Evolutionary conservation across 2,888 invertebrate species (phyloP), one percentile per base, ranked within the genome.

Genomic region (Lochmaea capreae): DNA sequence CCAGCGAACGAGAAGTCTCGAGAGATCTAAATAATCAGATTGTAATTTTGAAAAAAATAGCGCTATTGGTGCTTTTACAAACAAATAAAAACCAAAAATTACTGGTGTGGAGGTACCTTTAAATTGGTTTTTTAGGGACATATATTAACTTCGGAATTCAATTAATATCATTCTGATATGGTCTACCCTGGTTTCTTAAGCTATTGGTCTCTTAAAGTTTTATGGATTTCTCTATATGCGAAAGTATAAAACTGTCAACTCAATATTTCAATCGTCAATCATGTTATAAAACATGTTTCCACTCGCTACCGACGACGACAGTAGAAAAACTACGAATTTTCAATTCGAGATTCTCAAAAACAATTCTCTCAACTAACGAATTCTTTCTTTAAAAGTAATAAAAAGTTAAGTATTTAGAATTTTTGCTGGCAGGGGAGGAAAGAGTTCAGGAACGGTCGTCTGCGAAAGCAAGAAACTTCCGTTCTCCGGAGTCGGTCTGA

Each of bases 381-480:
- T 54, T 65, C 70, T 61, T 70, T 70, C 63, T 63, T 70, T 57
- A 18, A 16, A 43, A 22, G 63, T 49, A 70, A 70, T 70, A 70
- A 70, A 70, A 70, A 70, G 54, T 70, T 70, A 65, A 69, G 69
- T 69, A 73, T 69, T 69, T 61, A 22, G 42, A 73, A 59, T 73
- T 67, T 73, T 73, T 42, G 33, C 61, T n/a, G 59, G 18, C 49
- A 65, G 18, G 16, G 58, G 67, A 57, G 72, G 16, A 46, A 67
- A 54, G 18, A 54, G 16, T 46, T 59, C 59, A 42, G 67, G 26
- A 46, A 67, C 33, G 43, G 39, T 59, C 67, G 46, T 57, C 33
- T 70, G 52, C 61, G 33, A 63, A 62, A 58, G 46, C 57, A 69
- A 69, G 59, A 68, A 65, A 73, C 73, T 69, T 73, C 73, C 73